Base-by-base conservation (phyloP, 1,140 invertebrate genomes). In the Euura saliciscinereae region DNA sequence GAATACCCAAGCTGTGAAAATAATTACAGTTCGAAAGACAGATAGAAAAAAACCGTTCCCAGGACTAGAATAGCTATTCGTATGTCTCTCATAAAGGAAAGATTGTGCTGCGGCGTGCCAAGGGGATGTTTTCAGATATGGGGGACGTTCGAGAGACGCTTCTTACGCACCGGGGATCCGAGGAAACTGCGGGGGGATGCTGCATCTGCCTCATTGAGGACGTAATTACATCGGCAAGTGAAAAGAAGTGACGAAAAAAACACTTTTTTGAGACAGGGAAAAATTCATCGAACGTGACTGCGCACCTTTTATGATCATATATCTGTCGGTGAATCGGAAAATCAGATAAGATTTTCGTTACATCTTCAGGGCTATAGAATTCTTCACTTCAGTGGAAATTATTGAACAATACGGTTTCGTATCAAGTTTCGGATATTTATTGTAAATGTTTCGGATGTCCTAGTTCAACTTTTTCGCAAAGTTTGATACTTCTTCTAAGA, bases 51-150 rank as follows among this genome's bases (percentile, higher is more conserved):
- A 84, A 84, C 79, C 79, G 84, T 85, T 85, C 84, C 84, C 84
- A 85, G 82, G 84, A 83, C 81, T 84, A 82, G 79, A 85, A 85
- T 83, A 76, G 84, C 80, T 59, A 8, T 81, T 84, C 83, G 79
- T 77, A 80, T 84, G 79, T 84, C 83, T 80, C 77, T 66, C 78
- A 83, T 82, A 84, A 85, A 84, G 78, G 79, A 81, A 84, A 85
- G 83, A 85, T 84, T 80, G 80, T 83, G 79, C 78, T 78, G 79
- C 69, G 76, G 77, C 43, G 66, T 67, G 66, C 66, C 43, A 28
- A 42, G 78, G 73, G 78, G 81, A 79, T 78, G 78, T 71, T 78
- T 79, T 77, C 78, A 78, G 72, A 75, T 67, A 67, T 67, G 78
- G 73, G 78, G 81, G 80, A 79, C 77, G 72, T 78, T 79, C 77